phyloP scores from a whole-genome alignment of 2,797 vertebrate species.

The Rhinatrema bivittatum region DNA sequence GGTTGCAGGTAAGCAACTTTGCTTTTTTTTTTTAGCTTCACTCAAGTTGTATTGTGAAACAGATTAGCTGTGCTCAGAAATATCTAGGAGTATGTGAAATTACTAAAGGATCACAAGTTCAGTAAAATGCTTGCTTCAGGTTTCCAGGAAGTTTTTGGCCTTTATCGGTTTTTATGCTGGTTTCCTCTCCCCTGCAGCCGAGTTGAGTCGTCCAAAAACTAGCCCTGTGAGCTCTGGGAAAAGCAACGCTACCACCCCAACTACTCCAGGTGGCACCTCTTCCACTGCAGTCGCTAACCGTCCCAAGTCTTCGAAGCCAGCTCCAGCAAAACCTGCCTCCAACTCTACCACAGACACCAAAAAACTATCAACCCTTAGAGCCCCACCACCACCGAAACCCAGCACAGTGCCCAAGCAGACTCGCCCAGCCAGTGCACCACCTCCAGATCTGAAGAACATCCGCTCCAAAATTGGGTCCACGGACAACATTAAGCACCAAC shows the following conservation, averaged over 20 bases:
- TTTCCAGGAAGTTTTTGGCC: no score
- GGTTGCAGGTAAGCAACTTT: no score
- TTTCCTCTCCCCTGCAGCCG: no score
- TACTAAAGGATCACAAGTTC: no score
- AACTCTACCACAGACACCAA: conserved; percentile 35
- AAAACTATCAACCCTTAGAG: background rate
- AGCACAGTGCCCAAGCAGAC: conserved; percentile 21
- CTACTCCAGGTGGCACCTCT: conserved; percentile 26
- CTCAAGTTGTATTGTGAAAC: no score
- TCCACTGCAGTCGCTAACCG: conserved; percentile 1
- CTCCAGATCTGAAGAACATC: conserved; percentile 64
- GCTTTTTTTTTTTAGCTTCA: background rate
- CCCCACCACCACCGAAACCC: conserved; percentile 23
- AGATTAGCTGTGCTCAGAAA: no score
- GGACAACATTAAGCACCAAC: conserved; percentile 85
- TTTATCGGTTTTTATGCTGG: no score
- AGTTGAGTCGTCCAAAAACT: conserved; percentile 58
- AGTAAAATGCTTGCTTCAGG: no score
- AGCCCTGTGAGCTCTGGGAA: conserved; percentile 35
- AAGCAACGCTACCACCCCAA: conserved; percentile 35
- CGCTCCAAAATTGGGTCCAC: conserved; percentile 86
- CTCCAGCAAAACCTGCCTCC: conserved; percentile 42
- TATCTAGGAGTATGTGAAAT: no score
- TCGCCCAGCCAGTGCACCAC: conserved; percentile 35
- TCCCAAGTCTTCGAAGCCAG: conserved; percentile 29